Evolutionary conservation across 2,888 invertebrate genomes (phyloP), one percentile per base, ranked within the genome.

Genomic region (Aquatica leii): DNA sequence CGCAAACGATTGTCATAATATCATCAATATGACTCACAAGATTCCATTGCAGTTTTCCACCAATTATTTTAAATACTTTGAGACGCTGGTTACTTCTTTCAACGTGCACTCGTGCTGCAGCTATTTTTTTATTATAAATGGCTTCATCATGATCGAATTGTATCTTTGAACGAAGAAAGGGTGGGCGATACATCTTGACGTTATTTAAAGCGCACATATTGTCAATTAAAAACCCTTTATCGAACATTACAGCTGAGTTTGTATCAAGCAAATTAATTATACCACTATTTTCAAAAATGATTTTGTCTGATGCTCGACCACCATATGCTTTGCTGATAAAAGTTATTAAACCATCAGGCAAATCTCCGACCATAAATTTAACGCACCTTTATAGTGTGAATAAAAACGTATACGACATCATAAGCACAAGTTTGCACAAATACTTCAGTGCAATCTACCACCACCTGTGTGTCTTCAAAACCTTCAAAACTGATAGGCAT

Each of bases 181-280:
- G 21, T 37, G 37, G 37, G 3, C 37, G 37, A 37, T 37, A 37
- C 37, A 37, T 37, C 11, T 37, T 37, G 37, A 37, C 49, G 20
- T 12, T 37, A 37, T 37, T 2, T 37, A 37, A 37, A 5, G 37
- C 37, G 11, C 37, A 37, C 3, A 37, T 37, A 37, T 37, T 37
- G 37, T 37, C 37, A 37, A 37, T 37, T 31, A 6, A 31, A 6
- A 64, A 54, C 4, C 57, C 62, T 40, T 66, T 68, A 51, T 67
- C 66, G 4, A 37, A 11, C 37, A 37, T 37, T 9, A 37, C 37
- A 37, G 37, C 37, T 37, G 37, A 37, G 37, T 37, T 37, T 5
- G 3, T 9, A 5, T 37, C 11, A 2, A 37, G 37, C 11, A 37
- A 37, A 9, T 37, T 37, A 37, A 37, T 37, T 9, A 37, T 5